These are phyloP conservation scores for Boloria selene DNA, from an alignment of 2,888 invertebrate species.

Conservation along the genomic window DNA sequence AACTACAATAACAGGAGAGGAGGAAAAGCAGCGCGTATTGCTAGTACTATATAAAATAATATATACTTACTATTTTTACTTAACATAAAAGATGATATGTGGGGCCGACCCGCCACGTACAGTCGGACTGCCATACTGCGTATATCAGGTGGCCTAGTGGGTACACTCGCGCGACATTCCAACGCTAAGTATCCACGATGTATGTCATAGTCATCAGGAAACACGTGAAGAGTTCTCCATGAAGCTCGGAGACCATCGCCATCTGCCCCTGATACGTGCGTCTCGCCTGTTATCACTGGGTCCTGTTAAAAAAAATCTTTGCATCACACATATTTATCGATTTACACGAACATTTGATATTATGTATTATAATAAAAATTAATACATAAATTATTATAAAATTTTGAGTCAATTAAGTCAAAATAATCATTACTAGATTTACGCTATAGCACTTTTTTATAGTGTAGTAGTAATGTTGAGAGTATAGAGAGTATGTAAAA, in stretches of 20 bases:
- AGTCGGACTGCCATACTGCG: slow-evolving; percentile 74
- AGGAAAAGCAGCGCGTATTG: too few species aligned
- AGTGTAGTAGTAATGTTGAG: too few species aligned
- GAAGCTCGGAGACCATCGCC: slow-evolving; percentile 71
- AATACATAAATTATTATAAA: too few species aligned
- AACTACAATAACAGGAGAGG: too few species aligned
- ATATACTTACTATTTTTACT: slow-evolving; percentile 76
- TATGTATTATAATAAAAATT: too few species aligned
- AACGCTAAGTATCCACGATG: slow-evolving; percentile 70
- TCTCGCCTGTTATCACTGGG: slow-evolving; percentile 65
- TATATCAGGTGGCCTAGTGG: slow-evolving; percentile 64
- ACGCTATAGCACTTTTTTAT: too few species aligned
- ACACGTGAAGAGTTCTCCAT: slow-evolving; percentile 73
- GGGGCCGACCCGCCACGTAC: slow-evolving; percentile 69
- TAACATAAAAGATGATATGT: slow-evolving; percentile 77
- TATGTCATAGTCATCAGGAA: slow-evolving; percentile 70
- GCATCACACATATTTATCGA: not conserved
- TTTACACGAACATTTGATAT: too few species aligned
- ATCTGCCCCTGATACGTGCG: slow-evolving; percentile 71
- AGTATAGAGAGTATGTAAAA: too few species aligned
- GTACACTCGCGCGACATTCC: slow-evolving; percentile 67
- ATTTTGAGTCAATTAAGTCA: too few species aligned
- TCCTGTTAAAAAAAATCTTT: slow-evolving; percentile 57
- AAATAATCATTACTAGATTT: too few species aligned
- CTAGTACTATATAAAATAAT: too few species aligned